A percentile compares a stretch with the other conserved stretches of the same genome.
Evolutionary conservation across 2,113 vertebrate species (phyloP).

Genomic region (Cinclus mexicanus): DNA sequence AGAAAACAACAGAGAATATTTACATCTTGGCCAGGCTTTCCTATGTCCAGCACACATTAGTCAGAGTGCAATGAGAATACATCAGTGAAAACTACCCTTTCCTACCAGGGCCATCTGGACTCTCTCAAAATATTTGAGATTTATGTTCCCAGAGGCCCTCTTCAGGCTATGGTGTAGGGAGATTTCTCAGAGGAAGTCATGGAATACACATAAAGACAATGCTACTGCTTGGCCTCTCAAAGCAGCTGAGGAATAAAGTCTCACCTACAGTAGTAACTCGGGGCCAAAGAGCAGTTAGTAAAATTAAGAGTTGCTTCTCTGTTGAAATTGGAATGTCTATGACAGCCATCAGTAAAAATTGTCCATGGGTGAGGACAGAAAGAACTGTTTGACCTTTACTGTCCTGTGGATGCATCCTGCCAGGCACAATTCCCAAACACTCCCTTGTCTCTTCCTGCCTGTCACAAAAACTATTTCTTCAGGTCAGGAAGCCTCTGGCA

Average conservation of each 20-base stretch:
- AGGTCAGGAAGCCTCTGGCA: neutral
- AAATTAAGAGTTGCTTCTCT: neutral
- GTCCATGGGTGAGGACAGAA: neutral
- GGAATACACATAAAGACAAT: neutral
- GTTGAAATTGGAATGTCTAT: neutral
- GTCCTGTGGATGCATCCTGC: neutral
- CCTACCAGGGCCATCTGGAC: conserved; percentile 15
- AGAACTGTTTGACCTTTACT: neutral
- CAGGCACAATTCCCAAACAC: neutral
- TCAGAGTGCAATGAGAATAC: neutral
- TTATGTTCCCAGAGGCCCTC: neutral
- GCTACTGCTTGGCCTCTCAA: neutral
- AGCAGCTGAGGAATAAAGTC: neutral
- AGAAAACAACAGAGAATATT: conserved; percentile 13
- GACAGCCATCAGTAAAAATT: neutral
- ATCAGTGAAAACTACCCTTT: neutral
- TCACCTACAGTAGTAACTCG: neutral
- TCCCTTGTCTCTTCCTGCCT: neutral
- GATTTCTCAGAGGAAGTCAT: neutral
- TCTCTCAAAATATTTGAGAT: conserved; percentile 14
- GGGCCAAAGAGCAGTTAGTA: neutral
- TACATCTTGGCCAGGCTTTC: neutral
- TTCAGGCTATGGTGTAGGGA: neutral
- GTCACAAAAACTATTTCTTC: neutral
- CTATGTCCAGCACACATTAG: neutral